Base-by-base conservation (phyloP, 2,797 vertebrate genomes). In the Pipistrellus pygmaeus region DNA sequence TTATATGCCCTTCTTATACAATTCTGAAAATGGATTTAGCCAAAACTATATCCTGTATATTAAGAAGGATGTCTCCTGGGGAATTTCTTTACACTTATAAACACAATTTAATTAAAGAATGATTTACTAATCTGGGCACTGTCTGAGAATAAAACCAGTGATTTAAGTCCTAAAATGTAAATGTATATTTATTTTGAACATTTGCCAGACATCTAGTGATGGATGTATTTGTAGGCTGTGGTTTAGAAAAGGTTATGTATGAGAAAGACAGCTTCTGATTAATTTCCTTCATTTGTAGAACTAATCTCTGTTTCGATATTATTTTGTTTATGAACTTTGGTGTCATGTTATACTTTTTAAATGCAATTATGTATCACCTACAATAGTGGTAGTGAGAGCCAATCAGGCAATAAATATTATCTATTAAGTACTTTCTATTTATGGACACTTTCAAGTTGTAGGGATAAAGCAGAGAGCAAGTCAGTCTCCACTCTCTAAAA, bases 231-330 rank as follows among this genome's bases (percentile, higher is more conserved):
- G 35, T 85, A 86, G 30, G 55, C 13, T 11, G 17, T 3, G 6
- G 3, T 4, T 72, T 77, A 75, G 30, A 77, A 30, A 7, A 48
- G 4, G 44, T 75, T 93, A 72, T 83, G 41, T 62, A 76, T 30
- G 64, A 82, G 82, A 69, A 83, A 64, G 1, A 55, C 23, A 46
- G 8, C 20, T 72, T 82, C 41, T 77, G 27, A 85, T 68, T 62
- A 38, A 72, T 78, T 71, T 87, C 23, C n/a, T 96, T 93, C 41
- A 57, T 88, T 68, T 85, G 41, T 91, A 68, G 69, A 89, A 93
- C 38, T 4, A 57, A 62, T 60, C 55, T 85, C n/a, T 77, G 27
- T 60, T 32, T 83, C 41, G 23, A 1, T 72, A 84, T 25, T 44
- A 51, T 83, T 80, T 96, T 44, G 76, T 85, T 92, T 68, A 38